Percentiles rank a stretch among this genome's conserved stretches.
Evolutionary conservation across 1,140 invertebrate species (phyloP).

Genomic region (Drosophila repleta): DNA sequence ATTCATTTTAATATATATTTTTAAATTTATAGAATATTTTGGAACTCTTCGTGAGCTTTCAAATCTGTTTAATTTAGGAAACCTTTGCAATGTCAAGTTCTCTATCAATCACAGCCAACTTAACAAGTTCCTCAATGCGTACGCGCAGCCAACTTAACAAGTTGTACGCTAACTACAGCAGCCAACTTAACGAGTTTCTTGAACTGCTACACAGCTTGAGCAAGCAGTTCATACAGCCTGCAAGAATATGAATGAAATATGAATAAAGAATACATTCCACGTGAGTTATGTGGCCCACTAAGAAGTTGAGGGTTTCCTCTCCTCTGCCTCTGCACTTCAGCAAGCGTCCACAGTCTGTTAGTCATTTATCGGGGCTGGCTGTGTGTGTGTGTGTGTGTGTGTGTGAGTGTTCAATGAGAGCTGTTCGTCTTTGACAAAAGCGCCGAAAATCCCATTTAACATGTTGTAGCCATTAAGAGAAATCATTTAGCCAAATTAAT

Average conservation of each 20-base stretch:
- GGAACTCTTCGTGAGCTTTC: too few species aligned
- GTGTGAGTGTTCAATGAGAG: conserved; percentile 1
- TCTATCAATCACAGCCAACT: background rate
- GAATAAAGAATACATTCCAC: too few species aligned
- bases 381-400: too few species aligned
- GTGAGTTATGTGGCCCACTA: background rate
- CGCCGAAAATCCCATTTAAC: conserved; percentile 72
- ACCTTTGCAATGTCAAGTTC: background rate
- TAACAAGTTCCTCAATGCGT: background rate
- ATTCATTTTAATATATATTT: too few species aligned
- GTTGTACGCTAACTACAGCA: background rate
- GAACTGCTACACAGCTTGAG: background rate
- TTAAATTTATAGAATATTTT: too few species aligned
- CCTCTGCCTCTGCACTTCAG: background rate
- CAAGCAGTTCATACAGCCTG: too few species aligned
- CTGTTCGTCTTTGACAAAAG: conserved; percentile 59
- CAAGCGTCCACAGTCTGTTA: background rate
- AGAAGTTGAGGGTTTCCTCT: background rate
- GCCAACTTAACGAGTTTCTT: conserved; percentile 8
- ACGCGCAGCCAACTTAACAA: conserved; percentile 8
- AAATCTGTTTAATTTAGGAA: too few species aligned
- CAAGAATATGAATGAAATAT: too few species aligned
- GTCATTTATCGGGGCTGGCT: background rate
- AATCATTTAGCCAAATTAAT: conserved; percentile 79
- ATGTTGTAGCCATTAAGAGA: conserved; percentile 78